Evolutionary conservation across 2,113 vertebrate genomes (phyloP).

Genomic region (Labrus mixtus): DNA sequence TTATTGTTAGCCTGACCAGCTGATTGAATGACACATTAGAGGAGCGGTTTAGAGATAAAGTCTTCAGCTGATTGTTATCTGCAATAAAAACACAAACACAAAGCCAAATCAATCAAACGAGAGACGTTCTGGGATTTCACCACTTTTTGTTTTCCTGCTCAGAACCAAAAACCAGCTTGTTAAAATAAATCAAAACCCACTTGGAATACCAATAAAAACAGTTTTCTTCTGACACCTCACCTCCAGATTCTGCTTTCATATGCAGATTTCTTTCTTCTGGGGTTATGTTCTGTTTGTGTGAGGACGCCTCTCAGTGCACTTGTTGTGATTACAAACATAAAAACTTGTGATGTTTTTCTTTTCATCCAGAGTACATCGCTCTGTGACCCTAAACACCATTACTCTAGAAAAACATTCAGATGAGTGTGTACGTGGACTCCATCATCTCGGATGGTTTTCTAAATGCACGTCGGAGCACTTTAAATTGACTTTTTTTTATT

Average conservation of each 20-base stretch:
- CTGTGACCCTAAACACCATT: background rate
- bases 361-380: background rate
- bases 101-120: no score
- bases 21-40: no score
- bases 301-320: background rate
- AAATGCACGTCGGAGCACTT: constrained; percentile 29
- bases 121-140: no score
- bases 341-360: background rate
- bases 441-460: constrained; percentile 25
- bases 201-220: background rate
- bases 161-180: background rate
- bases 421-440: constrained; percentile 7
- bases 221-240: background rate
- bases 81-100: no score
- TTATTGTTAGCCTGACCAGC: no score
- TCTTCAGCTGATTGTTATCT: no score
- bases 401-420: constrained; percentile 2
- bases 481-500: constrained; percentile 1
- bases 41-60: no score
- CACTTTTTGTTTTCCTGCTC: background rate
- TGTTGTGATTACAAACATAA: background rate
- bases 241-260: background rate
- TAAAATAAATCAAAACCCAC: background rate
- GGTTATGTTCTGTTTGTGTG: background rate
- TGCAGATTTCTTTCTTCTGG: background rate